A percentile compares a stretch with the other conserved stretches of the same genome.
phyloP scores from a whole-genome alignment of 2,113 vertebrate genomes.

The Brachionichthys hirsutus region DNA sequence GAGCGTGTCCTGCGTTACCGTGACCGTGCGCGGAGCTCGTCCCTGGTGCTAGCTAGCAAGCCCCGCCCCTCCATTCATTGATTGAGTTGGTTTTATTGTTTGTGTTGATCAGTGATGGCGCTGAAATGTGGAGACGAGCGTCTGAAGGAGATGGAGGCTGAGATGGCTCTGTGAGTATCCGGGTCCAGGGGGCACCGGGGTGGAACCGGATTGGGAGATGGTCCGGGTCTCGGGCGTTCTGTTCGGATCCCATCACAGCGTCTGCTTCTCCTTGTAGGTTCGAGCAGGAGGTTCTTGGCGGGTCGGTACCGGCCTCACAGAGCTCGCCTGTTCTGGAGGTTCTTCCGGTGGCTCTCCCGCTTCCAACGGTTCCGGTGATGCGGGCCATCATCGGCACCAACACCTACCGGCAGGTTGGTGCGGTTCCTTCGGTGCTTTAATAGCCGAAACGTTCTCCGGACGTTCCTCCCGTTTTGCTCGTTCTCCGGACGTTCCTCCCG shows the following conservation, averaged over 20 bases:
- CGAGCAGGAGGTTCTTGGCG: constrained; percentile 91
- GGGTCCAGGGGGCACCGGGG: too few relatives aligned
- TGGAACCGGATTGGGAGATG: background rate
- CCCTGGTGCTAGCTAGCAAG: too few relatives aligned
- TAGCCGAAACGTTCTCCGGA: too few relatives aligned
- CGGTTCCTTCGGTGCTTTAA: background rate
- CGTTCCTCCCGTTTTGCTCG: background rate
- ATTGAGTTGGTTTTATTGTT: background rate
- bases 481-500: background rate
- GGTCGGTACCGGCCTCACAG: constrained; percentile 78
- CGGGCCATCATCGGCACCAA: constrained; percentile 90
- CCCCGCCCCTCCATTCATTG: too few relatives aligned
- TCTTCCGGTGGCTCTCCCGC: constrained; percentile 77
- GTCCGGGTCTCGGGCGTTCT: background rate
- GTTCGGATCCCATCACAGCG: too few relatives aligned
- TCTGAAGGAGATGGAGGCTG: constrained; percentile 93
- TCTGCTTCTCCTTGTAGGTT: constrained; percentile 71
- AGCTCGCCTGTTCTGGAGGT: constrained; percentile 73
- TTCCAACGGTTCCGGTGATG: constrained; percentile 76
- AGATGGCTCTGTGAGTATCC: constrained; percentile 92
- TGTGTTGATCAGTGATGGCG: constrained; percentile 69
- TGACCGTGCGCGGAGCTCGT: too few relatives aligned
- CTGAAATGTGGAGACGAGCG: constrained; percentile 87
- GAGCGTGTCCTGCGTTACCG: too few relatives aligned
- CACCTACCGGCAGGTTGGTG: constrained; percentile 87